A percentile compares a stretch with the other conserved stretches of the same genome.
phyloP scores from a whole-genome alignment of 37 sponge, comb jelly and placozoan genomes.

The Cliona cf. orientalis region DNA sequence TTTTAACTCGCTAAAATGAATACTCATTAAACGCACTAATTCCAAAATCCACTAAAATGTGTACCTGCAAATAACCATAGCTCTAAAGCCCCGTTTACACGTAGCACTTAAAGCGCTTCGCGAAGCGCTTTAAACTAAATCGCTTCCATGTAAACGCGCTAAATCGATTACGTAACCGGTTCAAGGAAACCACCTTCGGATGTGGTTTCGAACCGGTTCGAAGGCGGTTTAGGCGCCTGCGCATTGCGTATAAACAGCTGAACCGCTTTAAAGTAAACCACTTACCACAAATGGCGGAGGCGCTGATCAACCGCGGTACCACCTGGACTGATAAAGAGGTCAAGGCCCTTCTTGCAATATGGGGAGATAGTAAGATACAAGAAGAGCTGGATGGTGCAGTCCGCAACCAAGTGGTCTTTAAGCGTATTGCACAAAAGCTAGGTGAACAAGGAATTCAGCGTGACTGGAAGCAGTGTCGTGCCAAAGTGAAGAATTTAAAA shows the following conservation, averaged over 20 bases:
- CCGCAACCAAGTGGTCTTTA: too few relatives aligned
- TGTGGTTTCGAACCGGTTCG: not conserved
- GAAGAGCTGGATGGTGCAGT: too few relatives aligned
- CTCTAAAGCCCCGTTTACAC: constrained; percentile 9
- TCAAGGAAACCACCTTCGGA: not conserved
- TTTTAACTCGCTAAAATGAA: too few relatives aligned
- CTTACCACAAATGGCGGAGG: too few relatives aligned
- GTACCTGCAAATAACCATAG: too few relatives aligned
- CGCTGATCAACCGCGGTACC: not conserved
- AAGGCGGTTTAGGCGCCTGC: constrained; percentile 8
- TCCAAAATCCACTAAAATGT: too few relatives aligned
- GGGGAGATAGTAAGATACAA: not conserved
- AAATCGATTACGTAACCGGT: constrained; percentile 6
- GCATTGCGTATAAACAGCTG: constrained; percentile 8
- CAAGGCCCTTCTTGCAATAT: not conserved
- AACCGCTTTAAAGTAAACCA: not conserved
- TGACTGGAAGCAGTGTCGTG: too few relatives aligned
- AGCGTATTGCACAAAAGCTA: too few relatives aligned
- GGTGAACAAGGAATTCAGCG: too few relatives aligned
- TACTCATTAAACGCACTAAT: too few relatives aligned
- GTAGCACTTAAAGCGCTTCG: constrained; percentile 3
- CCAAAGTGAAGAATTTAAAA: too few relatives aligned
- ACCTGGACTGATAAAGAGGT: not conserved
- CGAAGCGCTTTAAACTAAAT: not conserved
- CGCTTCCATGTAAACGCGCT: not conserved